Evolutionary conservation across 1,140 invertebrate genomes (phyloP).

Genomic region (Amyelois transitella): DNA sequence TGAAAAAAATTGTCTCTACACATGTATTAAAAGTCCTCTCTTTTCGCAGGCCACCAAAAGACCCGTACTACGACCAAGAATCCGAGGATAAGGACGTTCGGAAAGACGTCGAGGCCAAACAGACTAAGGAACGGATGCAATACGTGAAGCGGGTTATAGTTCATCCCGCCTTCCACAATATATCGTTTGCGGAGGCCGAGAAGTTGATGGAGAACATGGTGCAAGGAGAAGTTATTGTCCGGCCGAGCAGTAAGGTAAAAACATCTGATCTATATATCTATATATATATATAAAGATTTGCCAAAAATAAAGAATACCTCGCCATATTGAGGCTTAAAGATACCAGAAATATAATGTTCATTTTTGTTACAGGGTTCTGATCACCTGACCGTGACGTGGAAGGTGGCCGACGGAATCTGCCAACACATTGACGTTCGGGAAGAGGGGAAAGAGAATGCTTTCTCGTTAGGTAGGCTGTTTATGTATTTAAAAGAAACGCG

Average conservation of each 20-base stretch:
- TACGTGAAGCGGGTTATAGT: constrained; percentile 97
- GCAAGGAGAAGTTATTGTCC: constrained; percentile 96
- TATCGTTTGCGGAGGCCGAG: constrained; percentile 94
- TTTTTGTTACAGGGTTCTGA: constrained; percentile 82
- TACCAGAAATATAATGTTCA: constrained; percentile 8
- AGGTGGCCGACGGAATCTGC: constrained; percentile 94
- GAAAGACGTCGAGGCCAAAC: constrained; percentile 87
- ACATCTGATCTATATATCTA: neutral
- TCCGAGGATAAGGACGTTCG: constrained; percentile 87
- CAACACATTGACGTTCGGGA: constrained; percentile 98
- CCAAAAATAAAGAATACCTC: too few relatives aligned
- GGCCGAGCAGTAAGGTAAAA: constrained; percentile 93
- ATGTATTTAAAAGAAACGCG: too few relatives aligned
- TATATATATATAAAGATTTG: neutral
- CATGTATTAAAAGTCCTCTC: too few relatives aligned
- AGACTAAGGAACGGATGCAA: constrained; percentile 84
- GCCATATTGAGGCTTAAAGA: too few relatives aligned
- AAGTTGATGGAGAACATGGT: constrained; percentile 93
- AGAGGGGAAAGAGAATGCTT: constrained; percentile 97
- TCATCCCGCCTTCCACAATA: constrained; percentile 98
- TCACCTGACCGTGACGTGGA: constrained; percentile 98
- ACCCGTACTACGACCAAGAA: constrained; percentile 95
- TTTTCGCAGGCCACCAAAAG: constrained; percentile 83
- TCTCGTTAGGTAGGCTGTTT: constrained; percentile 94
- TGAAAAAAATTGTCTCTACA: too few relatives aligned